A percentile compares a stretch with the other conserved stretches of the same genome.
Evolutionary conservation across 1,140 invertebrate species (phyloP).

Genomic region (Ceratina australensis): DNA sequence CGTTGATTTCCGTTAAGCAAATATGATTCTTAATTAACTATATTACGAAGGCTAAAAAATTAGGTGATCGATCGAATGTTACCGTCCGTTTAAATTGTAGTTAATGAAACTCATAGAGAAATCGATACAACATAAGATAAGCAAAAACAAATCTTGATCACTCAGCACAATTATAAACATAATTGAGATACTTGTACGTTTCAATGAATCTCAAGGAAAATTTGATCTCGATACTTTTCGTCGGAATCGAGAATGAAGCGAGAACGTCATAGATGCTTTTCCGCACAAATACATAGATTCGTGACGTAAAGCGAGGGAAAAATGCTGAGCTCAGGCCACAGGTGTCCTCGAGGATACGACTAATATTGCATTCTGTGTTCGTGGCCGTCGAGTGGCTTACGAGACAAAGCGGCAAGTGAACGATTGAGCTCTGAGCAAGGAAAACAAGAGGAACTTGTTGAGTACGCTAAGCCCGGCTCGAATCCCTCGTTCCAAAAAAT

Average conservation of each 20-base stretch:
- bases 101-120: slow-evolving; percentile 27
- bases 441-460: slow-evolving; percentile 1
- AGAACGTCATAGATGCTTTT: background rate
- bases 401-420: slow-evolving; percentile 26
- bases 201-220: too few species aligned
- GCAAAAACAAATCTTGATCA: too few species aligned
- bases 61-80: slow-evolving; percentile 29
- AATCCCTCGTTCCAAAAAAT: background rate
- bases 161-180: too few species aligned
- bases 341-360: slow-evolving; percentile 46
- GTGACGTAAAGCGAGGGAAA: slow-evolving; percentile 32
- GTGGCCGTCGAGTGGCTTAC: slow-evolving; percentile 29
- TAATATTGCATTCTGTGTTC: slow-evolving; percentile 33
- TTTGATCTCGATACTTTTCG: too few species aligned
- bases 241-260: slow-evolving; percentile 29
- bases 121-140: too few species aligned
- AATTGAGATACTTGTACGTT: too few species aligned
- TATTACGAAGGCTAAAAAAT: slow-evolving; percentile 32
- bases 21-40: slow-evolving; percentile 33
- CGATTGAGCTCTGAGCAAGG: background rate
- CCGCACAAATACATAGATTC: background rate
- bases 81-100: slow-evolving; percentile 18
- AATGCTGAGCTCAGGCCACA: slow-evolving; percentile 23
- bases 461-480: background rate
- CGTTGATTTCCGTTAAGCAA: slow-evolving; percentile 1